Base-by-base conservation (phyloP, 1,140 invertebrate species). In the Procambarus clarkii region DNA sequence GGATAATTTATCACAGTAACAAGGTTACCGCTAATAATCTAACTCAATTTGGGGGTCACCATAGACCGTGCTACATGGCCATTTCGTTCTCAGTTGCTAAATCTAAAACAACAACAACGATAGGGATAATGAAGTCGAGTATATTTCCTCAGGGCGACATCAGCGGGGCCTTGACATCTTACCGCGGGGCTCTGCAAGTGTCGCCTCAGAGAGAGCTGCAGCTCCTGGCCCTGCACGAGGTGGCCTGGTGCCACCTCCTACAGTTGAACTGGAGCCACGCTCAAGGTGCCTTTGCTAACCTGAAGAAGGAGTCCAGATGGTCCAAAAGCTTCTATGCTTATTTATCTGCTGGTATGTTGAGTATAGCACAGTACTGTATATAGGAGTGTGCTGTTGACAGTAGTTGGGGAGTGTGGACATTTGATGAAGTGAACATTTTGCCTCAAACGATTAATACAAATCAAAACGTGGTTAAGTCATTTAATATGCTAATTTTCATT, bases 301-400 rank as follows among this genome's bases (percentile, higher is more conserved):
- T 97, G 13, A 95, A 95, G 81, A 94, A 95, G 64, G 95, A 96
- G 77, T 97, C 96, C 11, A 94, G 95, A 76, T 97, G 96, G 96
- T 97, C 96, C 18, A 95, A 96, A 92, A 95, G 95, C 92, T 97
- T 97, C 93, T 97, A 97, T 94, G 94, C 95, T n/a, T 97, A 97
- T 93, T 94, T 97, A 24, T 95, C 96, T 76, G 95, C 95, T 93
- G 95, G 96, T 96, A 94, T 94, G 94, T 93, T 71, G 50, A 13
- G 8, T 54, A 54, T 34, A 34, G 34, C 60, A 9, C 34, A 34
- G 34, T 34, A 34, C 34, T 34, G 34, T 34, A 34, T 34, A 34
- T 34, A 34, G 7, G 7, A 11, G 60, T 69, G 58, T 69, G n/a
- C 9, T 8, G 21, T 15, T 81, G 15, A 48, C 3, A 46, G 50